phyloP scores from a whole-genome alignment of 2,888 invertebrate species.

The Pandemis corylana region DNA sequence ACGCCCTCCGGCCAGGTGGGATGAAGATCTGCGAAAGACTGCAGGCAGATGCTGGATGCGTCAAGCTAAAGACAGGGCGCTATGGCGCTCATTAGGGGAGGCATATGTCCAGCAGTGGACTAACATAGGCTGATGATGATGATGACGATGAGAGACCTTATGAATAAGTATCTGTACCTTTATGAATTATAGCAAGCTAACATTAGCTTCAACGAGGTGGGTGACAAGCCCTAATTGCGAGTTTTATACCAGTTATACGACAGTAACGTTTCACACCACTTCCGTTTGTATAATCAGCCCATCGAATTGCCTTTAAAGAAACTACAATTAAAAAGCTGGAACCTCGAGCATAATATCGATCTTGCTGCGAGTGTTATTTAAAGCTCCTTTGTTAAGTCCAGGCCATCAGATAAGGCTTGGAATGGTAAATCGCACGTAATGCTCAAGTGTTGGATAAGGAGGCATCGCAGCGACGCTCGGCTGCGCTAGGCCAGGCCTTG shows the following conservation, averaged over 20 bases:
- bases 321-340: constrained; percentile 48
- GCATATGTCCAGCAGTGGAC: no score
- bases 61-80: no score
- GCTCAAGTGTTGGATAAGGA: constrained; percentile 68
- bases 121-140: no score
- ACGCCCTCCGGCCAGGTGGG: no score
- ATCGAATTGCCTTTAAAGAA: constrained; percentile 19
- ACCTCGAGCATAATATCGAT: constrained; percentile 69
- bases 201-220: no score
- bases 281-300: background rate
- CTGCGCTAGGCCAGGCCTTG: constrained; percentile 64
- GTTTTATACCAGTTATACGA: background rate
- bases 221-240: no score
- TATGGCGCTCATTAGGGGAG: no score
- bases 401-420: constrained; percentile 77
- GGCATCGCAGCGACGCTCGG: constrained; percentile 36
- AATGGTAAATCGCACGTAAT: constrained; percentile 80
- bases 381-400: constrained; percentile 68
- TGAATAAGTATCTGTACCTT: no score
- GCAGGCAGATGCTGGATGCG: no score
- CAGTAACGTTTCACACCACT: background rate
- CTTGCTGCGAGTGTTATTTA: constrained; percentile 63
- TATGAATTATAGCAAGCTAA: no score
- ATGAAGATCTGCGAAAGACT: no score
- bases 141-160: no score